Evolutionary conservation across 1,140 invertebrate species (phyloP), one percentile per base, ranked within the genome.

Genomic region (Drosophila mojavensis): DNA sequence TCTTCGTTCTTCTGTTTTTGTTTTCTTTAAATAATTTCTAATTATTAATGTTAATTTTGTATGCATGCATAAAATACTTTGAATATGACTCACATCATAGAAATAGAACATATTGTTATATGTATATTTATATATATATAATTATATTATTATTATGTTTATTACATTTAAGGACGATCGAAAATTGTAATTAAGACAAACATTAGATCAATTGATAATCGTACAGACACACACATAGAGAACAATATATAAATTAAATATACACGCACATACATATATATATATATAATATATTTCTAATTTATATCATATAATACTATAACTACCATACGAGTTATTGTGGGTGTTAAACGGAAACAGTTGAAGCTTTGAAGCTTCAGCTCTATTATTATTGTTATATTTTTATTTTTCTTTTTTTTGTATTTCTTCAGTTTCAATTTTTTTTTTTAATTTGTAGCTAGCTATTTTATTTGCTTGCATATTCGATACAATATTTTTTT

Each of bases 281-380:
- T 59, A 47, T 47, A 67, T 47, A 73, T 41, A n/a, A 51, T 58
- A 36, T 54, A 54, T 61, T 78, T 54, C 74, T 75, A 78, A 69
- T 75, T 72, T 85, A 85, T 76, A 68, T 60, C 54, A 61, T 81
- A 88, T 89, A 88, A 88, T 88, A 88, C 83, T 86, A 86, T 86
- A 86, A 86, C 82, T 88, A 88, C 73, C 58, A 64, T 76, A 88
- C 70, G 36, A 85, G 83, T 88, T 88, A 89, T 85, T 85, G 53
- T 63, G 76, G 83, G 63, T 74, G 62, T 66, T 70, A 71, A 75
- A 51, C 54, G 50, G 69, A 75, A 84, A 81, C 67, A 60, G 36
- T 73, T 54, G 55, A 74, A 62, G 65, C 65, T 20, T 39, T 13
- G 20, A 39, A 36, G 41, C 51, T 68, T 74, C 15, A 47, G 5